Percentiles rank a stretch among this genome's conserved stretches.
These are phyloP conservation scores for Triplophysa yarkandensis DNA, from an alignment of 2,797 vertebrate species.

Conservation along the genomic window DNA sequence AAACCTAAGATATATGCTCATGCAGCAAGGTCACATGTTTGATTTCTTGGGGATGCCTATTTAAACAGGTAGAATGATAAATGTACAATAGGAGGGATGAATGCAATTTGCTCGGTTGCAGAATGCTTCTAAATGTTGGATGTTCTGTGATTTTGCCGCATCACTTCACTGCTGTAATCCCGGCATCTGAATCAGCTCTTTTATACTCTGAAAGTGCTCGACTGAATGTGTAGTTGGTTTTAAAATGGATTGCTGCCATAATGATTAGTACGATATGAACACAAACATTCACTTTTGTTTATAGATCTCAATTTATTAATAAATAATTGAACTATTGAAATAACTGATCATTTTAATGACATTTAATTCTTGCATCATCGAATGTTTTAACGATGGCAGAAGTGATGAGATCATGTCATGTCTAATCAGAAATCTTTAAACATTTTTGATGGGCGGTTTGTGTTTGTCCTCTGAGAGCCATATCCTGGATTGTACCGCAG, in stretches of 20 bases:
- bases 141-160: neutral
- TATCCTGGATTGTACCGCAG: constrained; percentile 45
- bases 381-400: neutral
- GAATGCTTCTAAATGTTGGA: neutral
- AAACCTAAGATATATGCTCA: no score
- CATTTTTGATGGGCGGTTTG: constrained; percentile 7
- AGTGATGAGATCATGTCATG: neutral
- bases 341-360: no score
- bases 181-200: neutral
- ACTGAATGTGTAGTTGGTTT: neutral
- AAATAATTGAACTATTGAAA: no score
- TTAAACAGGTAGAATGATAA: no score
- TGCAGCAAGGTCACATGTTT: no score
- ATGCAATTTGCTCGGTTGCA: neutral
- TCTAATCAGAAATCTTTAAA: constrained; percentile 6
- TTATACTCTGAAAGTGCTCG: neutral
- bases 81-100: neutral
- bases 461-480: constrained; percentile 29
- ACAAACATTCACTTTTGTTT: neutral
- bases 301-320: neutral
- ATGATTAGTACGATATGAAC: neutral
- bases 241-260: neutral
- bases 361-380: neutral
- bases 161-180: no score
- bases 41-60: no score